Percentiles rank a stretch among this genome's conserved stretches.
Conservation (phyloP, 2,888 invertebrate genomes). For the Lysandra coridon region DNA sequence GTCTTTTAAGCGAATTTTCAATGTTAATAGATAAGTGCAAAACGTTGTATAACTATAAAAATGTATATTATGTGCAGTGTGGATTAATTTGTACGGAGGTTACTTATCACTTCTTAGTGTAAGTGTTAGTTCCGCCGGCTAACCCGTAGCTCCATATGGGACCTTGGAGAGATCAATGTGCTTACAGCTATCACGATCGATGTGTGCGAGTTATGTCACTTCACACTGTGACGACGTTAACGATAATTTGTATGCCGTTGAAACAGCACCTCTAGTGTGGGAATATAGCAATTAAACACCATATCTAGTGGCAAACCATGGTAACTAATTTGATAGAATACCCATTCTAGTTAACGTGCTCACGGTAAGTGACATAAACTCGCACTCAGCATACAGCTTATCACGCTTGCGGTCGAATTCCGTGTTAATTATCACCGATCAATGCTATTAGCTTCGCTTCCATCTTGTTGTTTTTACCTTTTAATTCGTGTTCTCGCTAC, state of each 20-base stretch:
- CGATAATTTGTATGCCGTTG: background rate
- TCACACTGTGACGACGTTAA: background rate
- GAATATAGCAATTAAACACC: too few species aligned
- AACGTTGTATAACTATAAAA: background rate
- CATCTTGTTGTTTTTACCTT: slow-evolving; percentile 32
- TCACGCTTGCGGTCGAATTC: slow-evolving; percentile 44
- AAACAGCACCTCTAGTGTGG: too few species aligned
- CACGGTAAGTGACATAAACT: background rate
- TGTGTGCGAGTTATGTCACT: background rate
- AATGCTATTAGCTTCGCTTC: slow-evolving; percentile 60
- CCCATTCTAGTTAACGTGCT: background rate
- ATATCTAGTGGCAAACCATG: too few species aligned
- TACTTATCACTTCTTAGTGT: background rate
- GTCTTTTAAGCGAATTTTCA: background rate
- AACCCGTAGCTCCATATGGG: slow-evolving; percentile 53
- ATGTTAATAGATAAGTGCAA: background rate
- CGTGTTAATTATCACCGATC: slow-evolving; percentile 63
- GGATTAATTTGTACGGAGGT: background rate
- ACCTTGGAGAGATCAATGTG: slow-evolving; percentile 47
- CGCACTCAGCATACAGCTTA: slow-evolving; percentile 31
- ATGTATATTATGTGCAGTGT: background rate
- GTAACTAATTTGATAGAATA: too few species aligned
- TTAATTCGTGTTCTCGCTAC: slow-evolving; percentile 47
- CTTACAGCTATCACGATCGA: background rate
- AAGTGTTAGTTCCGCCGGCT: slow-evolving; percentile 28